Base-by-base conservation (phyloP, 1,140 invertebrate genomes). In the Proales similis region DNA sequence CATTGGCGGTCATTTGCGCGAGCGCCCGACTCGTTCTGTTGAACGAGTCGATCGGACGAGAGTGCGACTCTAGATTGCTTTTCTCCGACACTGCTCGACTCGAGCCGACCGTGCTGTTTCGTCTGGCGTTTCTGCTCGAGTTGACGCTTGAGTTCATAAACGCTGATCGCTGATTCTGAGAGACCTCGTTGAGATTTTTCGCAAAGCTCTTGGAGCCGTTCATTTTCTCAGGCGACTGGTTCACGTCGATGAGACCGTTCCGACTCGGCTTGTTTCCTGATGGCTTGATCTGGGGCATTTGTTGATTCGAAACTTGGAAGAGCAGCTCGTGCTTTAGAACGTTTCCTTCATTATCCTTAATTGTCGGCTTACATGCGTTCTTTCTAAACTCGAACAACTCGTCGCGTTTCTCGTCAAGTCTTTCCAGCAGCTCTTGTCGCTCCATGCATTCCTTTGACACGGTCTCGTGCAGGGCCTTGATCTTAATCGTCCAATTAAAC, bases 401-500 rank as follows among this genome's bases (percentile, higher is more conserved):
- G 48, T 69, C 66, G 53, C 67, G 68, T 0, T 69, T 71, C 45
- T 68, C 66, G 66, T 69, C 70, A 2, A 75, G 63, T 26, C 70
- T 70, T 39, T 75, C 73, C 14, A 70, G 72, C 33, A 75, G 64
- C 63, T 75, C 72, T 65, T 70, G 71, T 33, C 73, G 66, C 64
- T 75, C 73, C 49, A 73, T 69, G 66, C 72, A 74, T 66, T 75
- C 73, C 26, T 67, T 69, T 20, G 67, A 64, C 9, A 75, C 73
- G 9, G 71, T 72, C 14, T 72, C 68, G 65, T 75, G 71, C 20
- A 75, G 64, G 63, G 71, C 69, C 29, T 64, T 30, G 24, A 69
- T 63, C 68, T 70, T 3, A 12, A 46, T 26, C 12, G 27, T 22
- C 11, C 22, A 46, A 11, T n/a, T 26, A 14, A 46, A 46, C n/a